phyloP scores from a whole-genome alignment of 1,140 invertebrate species.

The Eriocheir sinensis region DNA sequence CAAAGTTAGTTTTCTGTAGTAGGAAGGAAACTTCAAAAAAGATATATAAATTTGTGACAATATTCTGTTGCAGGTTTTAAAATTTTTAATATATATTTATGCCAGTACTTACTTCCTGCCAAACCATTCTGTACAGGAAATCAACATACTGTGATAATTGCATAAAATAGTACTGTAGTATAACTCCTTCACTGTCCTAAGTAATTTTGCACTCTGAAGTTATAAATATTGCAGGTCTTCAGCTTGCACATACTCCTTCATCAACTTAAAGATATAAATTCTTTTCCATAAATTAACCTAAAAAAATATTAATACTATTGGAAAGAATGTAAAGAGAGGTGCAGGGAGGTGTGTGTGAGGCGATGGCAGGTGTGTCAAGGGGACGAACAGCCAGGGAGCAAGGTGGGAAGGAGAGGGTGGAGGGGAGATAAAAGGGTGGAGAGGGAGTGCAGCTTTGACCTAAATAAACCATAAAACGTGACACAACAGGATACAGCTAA shows the following conservation, averaged over 20 bases:
- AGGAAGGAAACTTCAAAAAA: conserved; percentile 36
- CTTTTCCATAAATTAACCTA: not conserved
- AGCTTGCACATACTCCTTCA: not conserved
- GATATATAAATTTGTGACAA: conserved; percentile 65
- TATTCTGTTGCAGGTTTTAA: conserved; percentile 24
- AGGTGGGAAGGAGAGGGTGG: not conserved
- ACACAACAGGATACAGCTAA: no score
- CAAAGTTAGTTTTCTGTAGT: conserved; percentile 53
- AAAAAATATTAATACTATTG: not conserved
- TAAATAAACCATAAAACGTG: no score
- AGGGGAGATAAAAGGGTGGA: not conserved
- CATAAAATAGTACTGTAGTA: conserved; percentile 19
- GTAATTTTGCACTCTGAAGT: conserved; percentile 17
- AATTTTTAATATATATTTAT: not conserved
- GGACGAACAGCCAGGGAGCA: not conserved
- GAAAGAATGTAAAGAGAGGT: not conserved
- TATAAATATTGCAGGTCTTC: conserved; percentile 7
- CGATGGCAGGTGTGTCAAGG: not conserved
- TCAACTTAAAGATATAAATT: not conserved
- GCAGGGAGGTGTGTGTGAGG: not conserved
- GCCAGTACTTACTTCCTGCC: not conserved
- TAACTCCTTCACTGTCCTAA: not conserved
- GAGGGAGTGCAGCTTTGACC: no score
- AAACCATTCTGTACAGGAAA: not conserved
- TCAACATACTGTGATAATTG: not conserved